A percentile compares a stretch with the other conserved stretches of the same genome.
Conservation (phyloP, 2,888 invertebrate genomes). For the Allophyes oxyacanthae region DNA sequence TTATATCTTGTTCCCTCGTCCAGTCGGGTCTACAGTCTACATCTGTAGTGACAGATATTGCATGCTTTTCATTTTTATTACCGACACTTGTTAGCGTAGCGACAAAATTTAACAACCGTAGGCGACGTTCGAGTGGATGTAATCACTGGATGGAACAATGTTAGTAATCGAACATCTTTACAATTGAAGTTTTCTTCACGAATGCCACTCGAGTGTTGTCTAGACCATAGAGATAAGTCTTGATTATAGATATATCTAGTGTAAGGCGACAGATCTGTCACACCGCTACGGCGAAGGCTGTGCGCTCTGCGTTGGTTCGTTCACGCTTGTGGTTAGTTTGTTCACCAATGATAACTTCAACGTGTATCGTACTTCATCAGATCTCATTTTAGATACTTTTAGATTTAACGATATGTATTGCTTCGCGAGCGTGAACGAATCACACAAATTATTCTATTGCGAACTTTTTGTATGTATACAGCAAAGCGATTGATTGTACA, state of each 20-base stretch:
- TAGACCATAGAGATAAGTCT: constrained; percentile 71
- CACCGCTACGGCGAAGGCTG: constrained; percentile 80
- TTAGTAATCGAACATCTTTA: constrained; percentile 25
- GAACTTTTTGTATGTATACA: constrained; percentile 63
- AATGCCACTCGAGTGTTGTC: constrained; percentile 52
- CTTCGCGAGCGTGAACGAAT: constrained; percentile 50
- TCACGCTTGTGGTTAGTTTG: constrained; percentile 58
- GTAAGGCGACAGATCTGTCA: constrained; percentile 85
- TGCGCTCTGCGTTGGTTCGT: constrained; percentile 76
- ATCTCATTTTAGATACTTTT: constrained; percentile 23
- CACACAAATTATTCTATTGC: constrained; percentile 55
- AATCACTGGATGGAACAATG: constrained; percentile 2
- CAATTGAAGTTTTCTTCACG: constrained; percentile 39
- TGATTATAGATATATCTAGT: constrained; percentile 79
- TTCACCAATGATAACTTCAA: constrained; percentile 2
- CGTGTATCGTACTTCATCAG: background rate
- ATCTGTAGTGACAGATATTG: constrained; percentile 59
- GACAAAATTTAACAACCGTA: constrained; percentile 71
- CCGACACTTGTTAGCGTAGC: constrained; percentile 77
- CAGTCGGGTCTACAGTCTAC: constrained; percentile 62
- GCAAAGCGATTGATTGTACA: constrained; percentile 67
- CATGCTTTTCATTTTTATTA: constrained; percentile 64
- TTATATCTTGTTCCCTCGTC: constrained; percentile 78
- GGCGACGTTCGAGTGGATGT: constrained; percentile 61
- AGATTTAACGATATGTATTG: constrained; percentile 1